Conservation (phyloP, 1,140 invertebrate species). For the Drosophila ficusphila region DNA sequence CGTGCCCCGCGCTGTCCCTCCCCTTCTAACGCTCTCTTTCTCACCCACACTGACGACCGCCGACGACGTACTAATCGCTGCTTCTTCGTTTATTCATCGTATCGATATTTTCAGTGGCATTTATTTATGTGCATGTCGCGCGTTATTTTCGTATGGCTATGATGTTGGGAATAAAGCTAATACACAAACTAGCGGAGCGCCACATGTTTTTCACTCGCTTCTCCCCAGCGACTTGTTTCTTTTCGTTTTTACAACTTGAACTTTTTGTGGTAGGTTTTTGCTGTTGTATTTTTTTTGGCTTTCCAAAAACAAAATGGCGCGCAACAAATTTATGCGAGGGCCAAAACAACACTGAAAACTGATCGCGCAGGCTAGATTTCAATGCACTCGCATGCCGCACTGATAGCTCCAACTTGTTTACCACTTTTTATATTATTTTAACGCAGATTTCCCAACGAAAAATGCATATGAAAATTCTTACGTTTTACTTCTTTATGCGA, state of each 20-base stretch:
- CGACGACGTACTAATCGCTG: slow-evolving; percentile 76
- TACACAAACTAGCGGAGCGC: slow-evolving; percentile 23
- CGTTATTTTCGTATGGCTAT: slow-evolving; percentile 46
- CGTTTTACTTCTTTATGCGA: slow-evolving; percentile 69
- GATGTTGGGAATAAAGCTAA: slow-evolving; percentile 22
- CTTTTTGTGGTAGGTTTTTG: slow-evolving; percentile 43
- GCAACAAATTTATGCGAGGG: slow-evolving; percentile 59
- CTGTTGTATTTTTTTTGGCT: slow-evolving; percentile 41
- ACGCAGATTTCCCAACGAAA: slow-evolving; percentile 44
- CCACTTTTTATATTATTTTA: slow-evolving; percentile 35
- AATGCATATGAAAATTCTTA: slow-evolving; percentile 66
- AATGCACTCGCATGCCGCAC: neutral
- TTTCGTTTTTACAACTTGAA: slow-evolving; percentile 2
- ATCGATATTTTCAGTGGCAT: slow-evolving; percentile 79
- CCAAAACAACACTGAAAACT: slow-evolving; percentile 46
- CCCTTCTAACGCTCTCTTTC: slow-evolving; percentile 2
- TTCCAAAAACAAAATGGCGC: slow-evolving; percentile 79
- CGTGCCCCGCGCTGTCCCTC: slow-evolving; percentile 16
- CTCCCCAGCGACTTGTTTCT: slow-evolving; percentile 1
- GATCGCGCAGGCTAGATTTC: neutral
- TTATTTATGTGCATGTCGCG: slow-evolving; percentile 67
- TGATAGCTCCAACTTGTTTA: neutral
- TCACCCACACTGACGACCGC: slow-evolving; percentile 59
- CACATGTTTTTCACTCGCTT: slow-evolving; percentile 44
- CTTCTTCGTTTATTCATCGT: slow-evolving; percentile 81